phyloP scores from a whole-genome alignment of 2,888 invertebrate genomes.

The Luffia ferchaultella region DNA sequence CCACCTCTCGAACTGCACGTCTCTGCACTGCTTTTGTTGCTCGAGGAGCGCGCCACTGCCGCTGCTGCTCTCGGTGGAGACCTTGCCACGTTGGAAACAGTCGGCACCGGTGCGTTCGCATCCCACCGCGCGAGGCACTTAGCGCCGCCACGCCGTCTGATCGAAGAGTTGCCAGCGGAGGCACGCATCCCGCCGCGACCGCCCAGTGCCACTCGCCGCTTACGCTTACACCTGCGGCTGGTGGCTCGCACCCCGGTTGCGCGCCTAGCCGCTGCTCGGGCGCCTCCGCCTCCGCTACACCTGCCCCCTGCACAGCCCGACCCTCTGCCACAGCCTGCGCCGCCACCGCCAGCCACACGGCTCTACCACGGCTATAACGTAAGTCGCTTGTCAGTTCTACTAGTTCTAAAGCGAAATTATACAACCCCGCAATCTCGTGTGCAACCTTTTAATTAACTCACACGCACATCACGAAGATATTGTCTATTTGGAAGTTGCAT shows the following conservation, averaged over 20 bases:
- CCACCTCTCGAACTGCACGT: conserved; percentile 75
- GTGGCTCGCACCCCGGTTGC: conserved; percentile 20
- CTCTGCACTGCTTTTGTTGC: conserved; percentile 80
- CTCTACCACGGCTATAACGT: neutral
- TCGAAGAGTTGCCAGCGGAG: conserved; percentile 72
- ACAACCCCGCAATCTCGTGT: too few species aligned
- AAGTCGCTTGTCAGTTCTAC: too few species aligned
- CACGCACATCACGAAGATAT: too few species aligned
- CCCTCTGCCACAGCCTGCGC: conserved; percentile 24
- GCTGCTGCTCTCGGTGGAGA: conserved; percentile 76
- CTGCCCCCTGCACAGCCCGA: conserved; percentile 24
- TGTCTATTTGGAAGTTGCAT: too few species aligned
- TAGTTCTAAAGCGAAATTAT: too few species aligned
- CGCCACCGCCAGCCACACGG: conserved; percentile 21
- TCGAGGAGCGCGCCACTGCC: conserved; percentile 77
- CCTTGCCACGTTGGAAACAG: conserved; percentile 71
- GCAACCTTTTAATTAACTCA: too few species aligned
- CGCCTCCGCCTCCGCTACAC: conserved; percentile 19
- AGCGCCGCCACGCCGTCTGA: conserved; percentile 73
- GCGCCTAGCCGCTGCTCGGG: conserved; percentile 17
- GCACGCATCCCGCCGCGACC: conserved; percentile 69
- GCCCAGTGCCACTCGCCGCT: conserved; percentile 64
- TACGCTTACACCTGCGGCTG: conserved; percentile 32
- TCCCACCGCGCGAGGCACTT: conserved; percentile 82
- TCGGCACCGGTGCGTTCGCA: conserved; percentile 80